phyloP scores from a whole-genome alignment of 2,888 invertebrate genomes.

The Itoplectis maculator region DNA sequence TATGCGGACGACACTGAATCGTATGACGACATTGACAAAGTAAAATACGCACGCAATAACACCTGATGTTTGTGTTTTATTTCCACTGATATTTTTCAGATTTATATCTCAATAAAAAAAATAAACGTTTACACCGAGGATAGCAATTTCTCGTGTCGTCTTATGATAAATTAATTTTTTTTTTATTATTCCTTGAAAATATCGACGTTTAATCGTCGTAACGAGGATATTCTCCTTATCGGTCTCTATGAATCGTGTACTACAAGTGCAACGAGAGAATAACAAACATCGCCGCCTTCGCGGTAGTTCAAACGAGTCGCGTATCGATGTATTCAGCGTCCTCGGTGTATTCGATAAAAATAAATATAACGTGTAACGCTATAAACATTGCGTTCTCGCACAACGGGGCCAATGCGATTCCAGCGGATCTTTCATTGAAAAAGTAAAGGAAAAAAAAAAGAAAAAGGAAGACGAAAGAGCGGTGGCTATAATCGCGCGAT shows the following conservation, averaged over 20 bases:
- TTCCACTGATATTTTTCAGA: background rate
- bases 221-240: conserved; percentile 5
- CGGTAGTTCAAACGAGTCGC: conserved; percentile 41
- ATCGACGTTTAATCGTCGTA: conserved; percentile 33
- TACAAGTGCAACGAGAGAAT: conserved; percentile 19
- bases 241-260: conserved; percentile 14
- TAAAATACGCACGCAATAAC: no score
- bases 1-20: no score
- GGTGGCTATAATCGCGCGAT: conserved; percentile 50
- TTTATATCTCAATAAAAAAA: background rate
- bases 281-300: conserved; percentile 48
- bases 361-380: conserved; percentile 69
- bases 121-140: background rate
- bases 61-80: no score
- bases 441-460: conserved; percentile 20
- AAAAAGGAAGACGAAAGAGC: conserved; percentile 61
- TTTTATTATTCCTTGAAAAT: background rate
- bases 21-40: no score
- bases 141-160: background rate
- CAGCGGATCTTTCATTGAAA: conserved; percentile 59
- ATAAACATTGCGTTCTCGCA: conserved; percentile 66
- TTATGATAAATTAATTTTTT: background rate
- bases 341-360: conserved; percentile 51
- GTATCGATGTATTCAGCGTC: conserved; percentile 25
- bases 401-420: conserved; percentile 79